These are phyloP conservation scores for Castor canadensis DNA, from an alignment of 2,113 vertebrate species.

Conservation along the genomic window DNA sequence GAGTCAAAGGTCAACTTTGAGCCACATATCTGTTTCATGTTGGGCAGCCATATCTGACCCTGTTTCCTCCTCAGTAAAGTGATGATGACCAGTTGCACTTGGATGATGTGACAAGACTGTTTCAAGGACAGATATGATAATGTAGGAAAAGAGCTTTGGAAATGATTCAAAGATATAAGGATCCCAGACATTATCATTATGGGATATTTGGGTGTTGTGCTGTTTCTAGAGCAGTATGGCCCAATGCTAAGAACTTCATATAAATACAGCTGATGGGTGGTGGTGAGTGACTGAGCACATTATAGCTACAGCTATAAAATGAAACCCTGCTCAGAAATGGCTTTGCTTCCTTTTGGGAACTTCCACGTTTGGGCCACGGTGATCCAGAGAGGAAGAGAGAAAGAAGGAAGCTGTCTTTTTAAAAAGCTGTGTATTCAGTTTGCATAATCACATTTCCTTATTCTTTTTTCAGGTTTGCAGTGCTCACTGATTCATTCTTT, in stretches of 20 bases:
- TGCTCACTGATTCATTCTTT: background rate
- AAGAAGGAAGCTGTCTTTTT: slow-evolving; percentile 15
- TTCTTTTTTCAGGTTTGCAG: background rate
- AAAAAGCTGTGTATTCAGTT: background rate
- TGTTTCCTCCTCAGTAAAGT: background rate
- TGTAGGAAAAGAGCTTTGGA: background rate
- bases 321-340: background rate
- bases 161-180: background rate
- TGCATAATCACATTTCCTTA: slow-evolving; percentile 33
- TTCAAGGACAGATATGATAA: background rate
- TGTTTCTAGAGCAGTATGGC: background rate
- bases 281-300: background rate
- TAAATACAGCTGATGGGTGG: background rate
- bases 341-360: slow-evolving; percentile 7
- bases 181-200: background rate
- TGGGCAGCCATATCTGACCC: background rate
- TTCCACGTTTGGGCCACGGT: background rate
- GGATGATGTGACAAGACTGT: background rate
- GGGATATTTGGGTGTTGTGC: background rate
- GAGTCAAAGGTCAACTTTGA: background rate
- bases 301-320: background rate
- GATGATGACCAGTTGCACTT: background rate
- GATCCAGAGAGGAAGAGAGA: slow-evolving; percentile 14
- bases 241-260: background rate
- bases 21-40: background rate